Evolutionary conservation across 2,888 invertebrate species (phyloP).

Genomic region (Cryptus armator): DNA sequence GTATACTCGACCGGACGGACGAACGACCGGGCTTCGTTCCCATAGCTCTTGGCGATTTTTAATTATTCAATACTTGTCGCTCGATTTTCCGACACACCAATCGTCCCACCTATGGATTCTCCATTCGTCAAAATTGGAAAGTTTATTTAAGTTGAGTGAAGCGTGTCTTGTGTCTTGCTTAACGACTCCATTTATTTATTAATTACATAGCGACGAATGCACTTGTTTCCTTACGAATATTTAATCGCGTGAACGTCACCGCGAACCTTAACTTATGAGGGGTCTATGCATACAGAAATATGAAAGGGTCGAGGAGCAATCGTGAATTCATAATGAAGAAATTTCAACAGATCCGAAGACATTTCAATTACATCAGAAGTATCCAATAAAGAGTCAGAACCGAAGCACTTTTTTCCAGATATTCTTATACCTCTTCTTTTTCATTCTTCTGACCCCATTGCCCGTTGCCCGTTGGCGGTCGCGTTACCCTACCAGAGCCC

Average conservation of each 20-base stretch:
- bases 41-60: slow-evolving; percentile 47
- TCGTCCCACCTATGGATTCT: slow-evolving; percentile 4
- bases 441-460: slow-evolving; percentile 25
- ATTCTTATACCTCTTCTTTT: not conserved
- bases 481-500: slow-evolving; percentile 1
- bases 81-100: slow-evolving; percentile 16
- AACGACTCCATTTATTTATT: too few species aligned
- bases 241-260: too few species aligned
- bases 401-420: not conserved
- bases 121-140: slow-evolving; percentile 14
- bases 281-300: too few species aligned
- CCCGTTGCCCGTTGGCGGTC: not conserved
- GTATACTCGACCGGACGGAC: slow-evolving; percentile 4
- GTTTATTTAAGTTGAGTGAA: not conserved
- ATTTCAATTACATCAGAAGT: not conserved
- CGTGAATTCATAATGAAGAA: not conserved
- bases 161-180: not conserved
- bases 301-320: too few species aligned
- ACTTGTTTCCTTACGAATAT: too few species aligned
- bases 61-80: slow-evolving; percentile 48
- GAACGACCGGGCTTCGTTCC: slow-evolving; percentile 8
- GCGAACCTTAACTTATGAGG: too few species aligned
- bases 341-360: not conserved
- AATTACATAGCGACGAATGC: too few species aligned
- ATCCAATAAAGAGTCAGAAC: not conserved